Percentiles rank a stretch among this genome's conserved stretches.
Conservation (phyloP, 2,113 vertebrate species). For the Barnardius zonarius region DNA sequence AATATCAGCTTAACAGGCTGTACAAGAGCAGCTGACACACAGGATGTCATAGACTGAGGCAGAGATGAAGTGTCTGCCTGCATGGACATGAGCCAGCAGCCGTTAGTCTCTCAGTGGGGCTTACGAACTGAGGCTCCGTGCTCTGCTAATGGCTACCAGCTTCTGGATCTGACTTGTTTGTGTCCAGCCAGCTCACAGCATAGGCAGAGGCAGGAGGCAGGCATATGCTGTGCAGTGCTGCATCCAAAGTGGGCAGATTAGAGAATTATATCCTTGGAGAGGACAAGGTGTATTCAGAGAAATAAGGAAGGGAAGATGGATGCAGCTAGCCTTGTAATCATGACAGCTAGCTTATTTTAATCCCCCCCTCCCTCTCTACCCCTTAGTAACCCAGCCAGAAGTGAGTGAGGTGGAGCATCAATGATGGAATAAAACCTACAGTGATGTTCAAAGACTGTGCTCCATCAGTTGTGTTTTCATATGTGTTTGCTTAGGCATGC, state of each 20-base stretch:
- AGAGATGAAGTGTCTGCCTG: not conserved
- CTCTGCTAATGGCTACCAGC: not conserved
- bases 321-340: not conserved
- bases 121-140: not conserved
- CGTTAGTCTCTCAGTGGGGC: not conserved
- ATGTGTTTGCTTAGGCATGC: not conserved
- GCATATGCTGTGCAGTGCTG: not conserved
- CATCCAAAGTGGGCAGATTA: not conserved
- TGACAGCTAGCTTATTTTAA: not conserved
- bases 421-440: not conserved
- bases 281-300: not conserved
- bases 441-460: not conserved
- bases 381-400: not conserved
- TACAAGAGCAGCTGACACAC: not conserved
- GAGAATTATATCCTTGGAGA: not conserved
- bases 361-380: fast-evolving
- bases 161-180: not conserved
- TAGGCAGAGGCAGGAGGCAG: not conserved
- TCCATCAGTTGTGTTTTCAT: not conserved
- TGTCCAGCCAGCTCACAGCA: not conserved
- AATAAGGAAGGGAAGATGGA: not conserved
- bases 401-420: not conserved
- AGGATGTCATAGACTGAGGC: not conserved
- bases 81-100: not conserved
- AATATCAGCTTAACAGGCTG: not conserved